Percentiles rank a stretch among this genome's conserved stretches.
Evolutionary conservation across 30 jellyfish, hydroid and myxozoan genomes (phyloP).

Genomic region (Chrysaora quinquecirrha): DNA sequence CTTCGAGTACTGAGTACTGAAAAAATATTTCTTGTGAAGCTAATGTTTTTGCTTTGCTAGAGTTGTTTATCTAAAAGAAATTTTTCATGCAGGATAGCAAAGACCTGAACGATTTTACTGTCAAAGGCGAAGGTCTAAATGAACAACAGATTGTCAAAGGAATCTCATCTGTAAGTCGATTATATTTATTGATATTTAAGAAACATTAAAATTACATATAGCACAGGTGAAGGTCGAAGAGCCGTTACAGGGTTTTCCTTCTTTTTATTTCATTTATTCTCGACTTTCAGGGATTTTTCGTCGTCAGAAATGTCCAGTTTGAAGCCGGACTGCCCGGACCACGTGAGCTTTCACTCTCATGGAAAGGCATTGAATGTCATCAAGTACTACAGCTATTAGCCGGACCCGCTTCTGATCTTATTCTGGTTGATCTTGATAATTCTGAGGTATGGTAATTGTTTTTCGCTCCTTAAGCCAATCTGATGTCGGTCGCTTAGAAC

Average conservation of each 20-base stretch:
- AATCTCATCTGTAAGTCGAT: background rate
- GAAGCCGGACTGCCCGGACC: slow-evolving; percentile 60
- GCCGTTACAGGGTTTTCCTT: too few species aligned
- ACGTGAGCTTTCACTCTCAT: slow-evolving; percentile 32
- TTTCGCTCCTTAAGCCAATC: background rate
- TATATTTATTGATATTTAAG: too few species aligned
- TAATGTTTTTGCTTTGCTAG: too few species aligned
- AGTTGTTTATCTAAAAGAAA: too few species aligned
- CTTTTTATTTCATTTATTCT: too few species aligned
- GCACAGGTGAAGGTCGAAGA: too few species aligned
- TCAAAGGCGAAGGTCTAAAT: slow-evolving; percentile 41
- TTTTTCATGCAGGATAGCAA: slow-evolving; percentile 22
- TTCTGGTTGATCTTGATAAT: slow-evolving; percentile 44
- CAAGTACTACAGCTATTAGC: slow-evolving; percentile 62
- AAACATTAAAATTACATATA: too few species aligned
- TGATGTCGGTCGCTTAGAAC: too few species aligned
- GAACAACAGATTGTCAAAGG: background rate
- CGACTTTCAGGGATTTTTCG: slow-evolving; percentile 20
- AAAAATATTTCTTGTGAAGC: too few species aligned
- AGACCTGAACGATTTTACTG: slow-evolving; percentile 18
- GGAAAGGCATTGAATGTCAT: slow-evolving; percentile 41
- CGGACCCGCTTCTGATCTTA: slow-evolving; percentile 52
- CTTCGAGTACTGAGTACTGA: too few species aligned
- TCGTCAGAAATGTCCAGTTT: slow-evolving; percentile 34
- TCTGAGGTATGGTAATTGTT: slow-evolving; percentile 19